These are phyloP conservation scores for Aphodius sticticus DNA, from an alignment of 2,888 invertebrate species.

Conservation along the genomic window DNA sequence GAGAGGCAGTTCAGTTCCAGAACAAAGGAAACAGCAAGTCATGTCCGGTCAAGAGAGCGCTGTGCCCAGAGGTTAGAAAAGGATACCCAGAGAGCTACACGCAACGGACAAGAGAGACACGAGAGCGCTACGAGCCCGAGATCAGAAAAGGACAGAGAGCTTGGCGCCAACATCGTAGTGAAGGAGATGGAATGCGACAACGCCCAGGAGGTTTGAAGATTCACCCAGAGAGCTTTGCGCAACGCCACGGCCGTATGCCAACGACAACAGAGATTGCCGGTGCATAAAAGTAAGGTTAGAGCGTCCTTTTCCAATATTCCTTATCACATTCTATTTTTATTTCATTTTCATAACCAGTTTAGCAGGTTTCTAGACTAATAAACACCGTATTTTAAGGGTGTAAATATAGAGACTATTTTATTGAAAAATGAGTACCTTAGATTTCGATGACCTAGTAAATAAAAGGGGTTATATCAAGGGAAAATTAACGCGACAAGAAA, in stretches of 20 bases:
- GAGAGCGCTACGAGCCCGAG: too few species aligned
- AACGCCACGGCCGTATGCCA: too few species aligned
- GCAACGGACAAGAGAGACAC: not conserved
- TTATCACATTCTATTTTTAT: not conserved
- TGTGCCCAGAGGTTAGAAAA: not conserved
- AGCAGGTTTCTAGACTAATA: not conserved
- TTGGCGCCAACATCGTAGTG: not conserved
- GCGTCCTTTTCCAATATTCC: not conserved
- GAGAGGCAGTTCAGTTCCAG: not conserved
- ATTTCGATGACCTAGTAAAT: not conserved
- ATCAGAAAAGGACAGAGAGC: not conserved
- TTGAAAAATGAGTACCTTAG: not conserved
- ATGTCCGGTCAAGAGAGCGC: not conserved
- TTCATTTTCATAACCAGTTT: not conserved
- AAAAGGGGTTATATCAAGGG: slow-evolving; percentile 17
- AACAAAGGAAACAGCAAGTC: not conserved
- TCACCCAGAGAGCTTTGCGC: not conserved
- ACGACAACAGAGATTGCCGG: too few species aligned
- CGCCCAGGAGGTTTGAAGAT: not conserved
- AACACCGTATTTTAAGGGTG: not conserved
- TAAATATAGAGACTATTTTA: not conserved
- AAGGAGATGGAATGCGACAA: not conserved
- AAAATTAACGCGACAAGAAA: not conserved
- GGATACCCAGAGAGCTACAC: not conserved
- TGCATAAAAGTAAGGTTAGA: not conserved